Conservation (phyloP, 2,797 vertebrate species). For the Delichon dasypus region DNA sequence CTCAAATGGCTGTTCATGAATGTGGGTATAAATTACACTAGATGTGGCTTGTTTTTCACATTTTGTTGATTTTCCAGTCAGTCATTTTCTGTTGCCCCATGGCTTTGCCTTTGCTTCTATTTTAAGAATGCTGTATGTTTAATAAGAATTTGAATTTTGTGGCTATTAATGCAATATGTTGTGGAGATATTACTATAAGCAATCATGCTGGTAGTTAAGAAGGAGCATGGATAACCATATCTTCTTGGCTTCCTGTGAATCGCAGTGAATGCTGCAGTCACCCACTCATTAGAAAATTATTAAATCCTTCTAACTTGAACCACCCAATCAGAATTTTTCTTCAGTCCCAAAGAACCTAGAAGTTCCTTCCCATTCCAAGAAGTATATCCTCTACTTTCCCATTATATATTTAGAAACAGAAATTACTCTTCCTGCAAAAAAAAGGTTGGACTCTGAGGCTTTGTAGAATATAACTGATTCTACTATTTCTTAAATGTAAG, state of each 20-base stretch:
- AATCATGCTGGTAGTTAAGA: not conserved
- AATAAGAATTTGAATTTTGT: not conserved
- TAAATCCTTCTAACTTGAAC: not conserved
- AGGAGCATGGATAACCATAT: not conserved
- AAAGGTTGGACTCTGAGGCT: not conserved
- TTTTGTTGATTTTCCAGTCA: not conserved
- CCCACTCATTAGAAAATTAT: not conserved
- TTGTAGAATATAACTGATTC: not conserved
- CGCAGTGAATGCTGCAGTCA: not conserved
- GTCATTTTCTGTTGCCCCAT: not conserved
- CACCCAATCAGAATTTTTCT: not conserved
- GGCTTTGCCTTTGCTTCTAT: not conserved
- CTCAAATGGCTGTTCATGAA: not conserved
- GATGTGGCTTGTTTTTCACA: not conserved
- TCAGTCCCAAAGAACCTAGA: not conserved
- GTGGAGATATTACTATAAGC: not conserved
- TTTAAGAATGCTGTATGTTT: not conserved
- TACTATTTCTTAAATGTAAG: not conserved
- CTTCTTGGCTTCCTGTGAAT: not conserved
- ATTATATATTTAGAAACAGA: not conserved
- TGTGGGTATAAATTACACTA: not conserved
- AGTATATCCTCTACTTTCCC: not conserved
- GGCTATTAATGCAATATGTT: not conserved
- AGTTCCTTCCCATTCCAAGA: not conserved
- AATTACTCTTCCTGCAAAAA: not conserved